Evolutionary conservation across 53 echinoderm and acorn worm genomes (phyloP).

Genomic region (Holothuria scabra): DNA sequence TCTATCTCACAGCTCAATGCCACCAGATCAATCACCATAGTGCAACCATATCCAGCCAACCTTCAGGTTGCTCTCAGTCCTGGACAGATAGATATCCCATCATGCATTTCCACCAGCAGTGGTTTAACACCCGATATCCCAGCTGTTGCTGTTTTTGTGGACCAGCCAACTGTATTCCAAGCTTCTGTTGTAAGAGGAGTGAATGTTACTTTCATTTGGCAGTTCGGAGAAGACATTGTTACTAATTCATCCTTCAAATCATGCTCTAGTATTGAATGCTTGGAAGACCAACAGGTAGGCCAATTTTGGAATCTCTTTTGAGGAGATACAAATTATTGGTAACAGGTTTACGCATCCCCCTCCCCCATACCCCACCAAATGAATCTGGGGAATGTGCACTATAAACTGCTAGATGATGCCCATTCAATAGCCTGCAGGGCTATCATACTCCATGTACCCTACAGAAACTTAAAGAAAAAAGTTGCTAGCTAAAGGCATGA

Average conservation of each 20-base stretch:
- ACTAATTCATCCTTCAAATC: conserved; percentile 32
- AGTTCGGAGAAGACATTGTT: conserved; percentile 64
- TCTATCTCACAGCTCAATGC: conserved; percentile 65
- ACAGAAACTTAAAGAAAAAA: too few species aligned
- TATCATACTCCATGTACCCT: too few species aligned
- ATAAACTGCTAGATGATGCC: too few species aligned
- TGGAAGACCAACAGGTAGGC: conserved; percentile 85
- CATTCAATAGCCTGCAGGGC: too few species aligned
- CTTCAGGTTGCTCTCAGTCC: conserved; percentile 81
- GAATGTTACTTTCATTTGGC: conserved; percentile 93
- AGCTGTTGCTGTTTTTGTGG: conserved; percentile 75
- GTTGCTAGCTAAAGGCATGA: too few species aligned
- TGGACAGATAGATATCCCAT: conserved; percentile 71
- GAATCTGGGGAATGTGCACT: too few species aligned
- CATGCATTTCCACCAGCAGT: conserved; percentile 78
- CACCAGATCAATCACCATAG: conserved; percentile 71
- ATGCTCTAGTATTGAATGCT: conserved; percentile 77
- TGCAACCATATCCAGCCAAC: conserved; percentile 84
- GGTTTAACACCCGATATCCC: conserved; percentile 41
- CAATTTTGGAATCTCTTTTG: background rate
- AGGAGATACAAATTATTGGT: too few species aligned
- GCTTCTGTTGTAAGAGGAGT: conserved; percentile 81
- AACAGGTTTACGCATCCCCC: too few species aligned
- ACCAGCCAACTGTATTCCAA: conserved; percentile 74
- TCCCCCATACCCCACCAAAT: too few species aligned